Evolutionary conservation across 1,140 invertebrate genomes (phyloP), one percentile per base, ranked within the genome.

Genomic region (Drosophila pachea): DNA sequence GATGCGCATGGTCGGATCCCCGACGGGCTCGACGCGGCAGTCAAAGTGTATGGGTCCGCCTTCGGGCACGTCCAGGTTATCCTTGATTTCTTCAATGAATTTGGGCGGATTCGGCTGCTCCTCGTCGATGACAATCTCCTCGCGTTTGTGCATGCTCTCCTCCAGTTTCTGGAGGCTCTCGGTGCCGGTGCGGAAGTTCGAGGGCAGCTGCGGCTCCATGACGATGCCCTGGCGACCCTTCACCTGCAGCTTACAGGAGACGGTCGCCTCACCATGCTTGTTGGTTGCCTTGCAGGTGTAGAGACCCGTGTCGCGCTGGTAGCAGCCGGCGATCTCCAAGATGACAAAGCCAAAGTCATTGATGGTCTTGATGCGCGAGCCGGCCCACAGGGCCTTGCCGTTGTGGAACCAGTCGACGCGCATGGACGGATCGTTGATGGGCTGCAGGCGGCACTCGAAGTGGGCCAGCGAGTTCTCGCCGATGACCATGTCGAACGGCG

Each of bases 331-430:
- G 40, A 98, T 94, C 92, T 98, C 96, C 47, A 98, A 90, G 77
- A 97, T 97, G 3, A 98, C 96, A 82, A 97, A 97, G 32, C 97
- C 97, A 90, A 98, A 98, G 86, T 98, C 96, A 75, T 96, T 96
- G 62, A 97, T 97, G 0, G 95, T 97, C 88, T 97, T 97, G 58
- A 97, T 94, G 89, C 96, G 92, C 7, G 95, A 96, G 49, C 96
- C 96, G 66, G 95, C 93, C 77, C 94, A 93, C 47, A 98, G 91
- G 7, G 96, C 92, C 91, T 97, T 97, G 35, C 97, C 97, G 89
- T 99, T 98, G 76, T 98, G 97, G 93, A 94, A 98, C 97, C 97
- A 99, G 90, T 98, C 97, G 11, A 99, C 96, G 72, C 94, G 92
- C 94, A 98, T 95, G 62, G 94, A 96, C 1, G 95, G 95, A 90